phyloP scores from a whole-genome alignment of 2,797 vertebrate species.

The Hoplostethus mediterraneus region DNA sequence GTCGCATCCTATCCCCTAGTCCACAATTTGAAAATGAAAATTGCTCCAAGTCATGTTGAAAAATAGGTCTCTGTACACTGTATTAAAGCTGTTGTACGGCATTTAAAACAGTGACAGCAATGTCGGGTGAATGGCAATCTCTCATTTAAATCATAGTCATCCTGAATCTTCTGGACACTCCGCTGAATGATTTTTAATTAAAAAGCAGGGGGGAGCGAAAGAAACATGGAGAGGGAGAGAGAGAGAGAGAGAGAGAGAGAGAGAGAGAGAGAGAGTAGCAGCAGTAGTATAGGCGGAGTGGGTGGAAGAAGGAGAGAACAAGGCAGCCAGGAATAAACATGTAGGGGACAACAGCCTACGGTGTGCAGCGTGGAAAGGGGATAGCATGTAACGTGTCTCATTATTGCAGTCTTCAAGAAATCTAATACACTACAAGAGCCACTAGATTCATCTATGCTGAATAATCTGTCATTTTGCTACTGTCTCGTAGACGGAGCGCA shows the following conservation, averaged over 20 bases:
- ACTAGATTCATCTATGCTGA: constrained; percentile 15
- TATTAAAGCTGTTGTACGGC: too few species aligned
- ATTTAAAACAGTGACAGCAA: too few species aligned
- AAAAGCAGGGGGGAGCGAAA: neutral
- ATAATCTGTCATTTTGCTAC: constrained; percentile 19
- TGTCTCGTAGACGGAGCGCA: neutral
- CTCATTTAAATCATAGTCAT: neutral
- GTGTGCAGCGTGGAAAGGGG: neutral
- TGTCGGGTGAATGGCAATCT: too few species aligned
- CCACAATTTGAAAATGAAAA: neutral
- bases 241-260: neutral
- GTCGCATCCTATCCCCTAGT: neutral
- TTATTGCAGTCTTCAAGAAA: constrained; percentile 2
- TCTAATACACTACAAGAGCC: neutral
- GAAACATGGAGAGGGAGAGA: neutral
- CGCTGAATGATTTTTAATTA: neutral
- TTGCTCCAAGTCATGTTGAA: too few species aligned
- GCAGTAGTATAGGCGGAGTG: too few species aligned
- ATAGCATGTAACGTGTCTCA: neutral
- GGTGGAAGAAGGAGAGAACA: too few species aligned
- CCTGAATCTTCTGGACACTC: neutral
- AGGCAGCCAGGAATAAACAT: neutral
- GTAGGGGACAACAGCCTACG: neutral
- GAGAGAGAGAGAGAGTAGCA: neutral
- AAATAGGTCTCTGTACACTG: too few species aligned